Percentiles rank a stretch among this genome's conserved stretches.
Conservation (phyloP, 2,888 invertebrate species). For the Eristalis tenax region DNA sequence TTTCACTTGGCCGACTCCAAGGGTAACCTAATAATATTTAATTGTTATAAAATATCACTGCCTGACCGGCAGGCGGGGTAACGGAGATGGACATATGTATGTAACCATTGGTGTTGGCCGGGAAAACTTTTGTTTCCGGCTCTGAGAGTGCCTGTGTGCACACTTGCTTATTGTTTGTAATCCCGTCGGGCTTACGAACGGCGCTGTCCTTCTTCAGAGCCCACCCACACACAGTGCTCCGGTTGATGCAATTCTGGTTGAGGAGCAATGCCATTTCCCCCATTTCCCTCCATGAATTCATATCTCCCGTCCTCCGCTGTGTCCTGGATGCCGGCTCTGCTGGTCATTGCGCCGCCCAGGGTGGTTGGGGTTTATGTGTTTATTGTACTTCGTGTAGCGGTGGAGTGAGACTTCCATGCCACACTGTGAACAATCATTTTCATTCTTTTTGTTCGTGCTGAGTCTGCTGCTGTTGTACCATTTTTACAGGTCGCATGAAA, state of each 20-base stretch:
- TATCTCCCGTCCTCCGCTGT: neutral
- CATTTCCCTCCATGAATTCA: constrained; percentile 28
- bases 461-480: constrained; percentile 31
- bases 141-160: constrained; percentile 19
- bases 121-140: constrained; percentile 52
- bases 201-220: constrained; percentile 20
- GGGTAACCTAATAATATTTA: constrained; percentile 68
- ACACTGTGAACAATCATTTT: neutral
- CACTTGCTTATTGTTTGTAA: constrained; percentile 33
- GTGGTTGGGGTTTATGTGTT: constrained; percentile 19
- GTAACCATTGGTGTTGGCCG: constrained; percentile 30
- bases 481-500: constrained; percentile 67
- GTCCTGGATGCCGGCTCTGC: neutral
- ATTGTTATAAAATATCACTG: constrained; percentile 61
- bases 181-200: constrained; percentile 12
- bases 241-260: constrained; percentile 32
- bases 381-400: constrained; percentile 56
- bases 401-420: constrained; percentile 26
- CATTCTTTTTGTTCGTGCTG: neutral
- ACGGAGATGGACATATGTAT: neutral
- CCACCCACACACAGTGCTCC: neutral
- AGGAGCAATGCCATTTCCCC: neutral
- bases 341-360: neutral
- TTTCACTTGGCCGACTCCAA: constrained; percentile 46
- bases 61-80: neutral